Evolutionary conservation across 2,888 invertebrate species (phyloP), one percentile per base, ranked within the genome.

Genomic region (Drosophila pseudotakahashii): DNA sequence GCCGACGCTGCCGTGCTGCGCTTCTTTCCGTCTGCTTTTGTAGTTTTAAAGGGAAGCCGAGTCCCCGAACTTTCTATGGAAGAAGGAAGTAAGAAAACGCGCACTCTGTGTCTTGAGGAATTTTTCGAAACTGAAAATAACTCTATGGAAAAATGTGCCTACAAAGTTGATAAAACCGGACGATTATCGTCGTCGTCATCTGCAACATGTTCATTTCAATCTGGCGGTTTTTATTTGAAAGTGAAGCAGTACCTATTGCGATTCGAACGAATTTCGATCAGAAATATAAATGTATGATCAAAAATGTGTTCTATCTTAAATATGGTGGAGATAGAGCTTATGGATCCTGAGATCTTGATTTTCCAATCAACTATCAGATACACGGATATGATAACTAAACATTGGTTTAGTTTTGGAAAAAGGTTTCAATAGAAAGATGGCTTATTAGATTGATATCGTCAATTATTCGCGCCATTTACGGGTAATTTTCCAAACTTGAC

Each of bases 1-100:
- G 42, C 44, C 32, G 51, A 19, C 50, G 34, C 62, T 37, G 36
- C 41, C 32, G 44, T 41, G 42, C 36, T 64, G 23, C 51, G 37
- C 26, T 64, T 52, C 59, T 59, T 39, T 10, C 58, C 32, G 14
- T 30, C 47, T 47, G 7, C 30, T 58, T 59, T 59, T 59, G 59
- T 47, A 30, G 64, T 39, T 62, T 47, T 37, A 16, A 37, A 16
- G 32, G 14, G 23, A n/a, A 36, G n/a, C 34, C 26, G 41, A 34
- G 34, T 48, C 48, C 48, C 32, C 32, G 32, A 48, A 48, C 32
- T 32, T 48, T 48, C 48, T 48, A 14, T 11, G 26, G 30, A 55
- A 54, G 64, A 26, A 53, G 53, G 66, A 78, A 60, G 45, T 63
- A 50, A 23, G 80, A 83, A 81, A 81, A 83, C 81, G 87, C 81